Evolutionary conservation across 2,113 vertebrate species (phyloP), one percentile per base, ranked within the genome.

Genomic region (Caranx melampygus): DNA sequence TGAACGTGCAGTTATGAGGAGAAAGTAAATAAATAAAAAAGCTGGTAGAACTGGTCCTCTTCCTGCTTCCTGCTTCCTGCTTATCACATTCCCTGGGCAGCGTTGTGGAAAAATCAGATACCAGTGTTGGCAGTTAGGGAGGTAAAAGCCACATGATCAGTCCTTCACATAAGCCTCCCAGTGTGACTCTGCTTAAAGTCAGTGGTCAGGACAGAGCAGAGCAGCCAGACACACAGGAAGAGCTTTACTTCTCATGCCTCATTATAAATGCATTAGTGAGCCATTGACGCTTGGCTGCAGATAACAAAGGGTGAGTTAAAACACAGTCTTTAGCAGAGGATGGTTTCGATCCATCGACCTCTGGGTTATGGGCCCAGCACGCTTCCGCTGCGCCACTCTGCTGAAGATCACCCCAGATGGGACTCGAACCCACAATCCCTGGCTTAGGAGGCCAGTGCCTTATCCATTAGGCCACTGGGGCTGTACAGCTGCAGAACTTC

Each of bases 381-480:
- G 94, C 94, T 94, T 95, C 94, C 94, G 94, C 94, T 95, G 94
- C 94, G 93, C 94, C 94, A 95, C 94, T 95, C 93, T 95, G 94
- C 94, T 93, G n/a, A 9, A 54, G 21, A 20, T 6, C 85, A 91
- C 77, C 82, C 85, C 88, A 90, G 89, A 88, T 88, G 87, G 84
- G 91, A 88, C 83, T 90, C 34, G 70, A 91, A 90, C 85, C 87
- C 85, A 88, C 86, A 90, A 91, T 89, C 88, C 81, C 85, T 88
- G 81, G 85, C 81, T 90, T 92, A 91, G 91, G 92, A 93, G 91
- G 93, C 93, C 93, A 94, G 93, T 95, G 94, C 93, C 94, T 95
- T 94, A 95, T 95, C 94, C 94, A 94, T 95, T 95, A 95, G 94
- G 94, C 94, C 94, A 95, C 94, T 95, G 94, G 94, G 94, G 94